phyloP scores from a whole-genome alignment of 2,113 vertebrate species.

The Cyprinodon brontotheroides region DNA sequence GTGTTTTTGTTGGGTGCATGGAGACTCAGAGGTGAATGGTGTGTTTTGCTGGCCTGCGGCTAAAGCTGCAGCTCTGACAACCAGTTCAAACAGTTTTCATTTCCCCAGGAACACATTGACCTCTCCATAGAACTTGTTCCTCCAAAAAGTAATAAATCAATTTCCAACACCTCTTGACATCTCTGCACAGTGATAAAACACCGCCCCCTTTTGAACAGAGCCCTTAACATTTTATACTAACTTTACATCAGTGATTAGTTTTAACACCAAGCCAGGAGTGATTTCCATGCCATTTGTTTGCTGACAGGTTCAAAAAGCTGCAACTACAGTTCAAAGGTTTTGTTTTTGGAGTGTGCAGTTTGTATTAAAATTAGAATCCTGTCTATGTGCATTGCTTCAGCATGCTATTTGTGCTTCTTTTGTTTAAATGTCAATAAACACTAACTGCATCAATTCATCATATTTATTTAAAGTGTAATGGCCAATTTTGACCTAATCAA shows the following conservation, averaged over 20 bases:
- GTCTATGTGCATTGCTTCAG: background rate
- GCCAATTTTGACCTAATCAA: background rate
- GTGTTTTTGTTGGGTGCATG: background rate
- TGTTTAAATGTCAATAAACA: background rate
- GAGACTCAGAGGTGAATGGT: conserved; percentile 4
- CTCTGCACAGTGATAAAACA: conserved; percentile 62
- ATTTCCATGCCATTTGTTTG: background rate
- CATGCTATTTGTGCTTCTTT: background rate
- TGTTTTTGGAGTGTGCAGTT: background rate
- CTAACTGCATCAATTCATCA: background rate
- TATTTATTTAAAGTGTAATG: background rate
- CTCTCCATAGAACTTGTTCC: conserved; percentile 61
- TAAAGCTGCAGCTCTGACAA: conserved; percentile 61
- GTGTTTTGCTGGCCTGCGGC: conserved; percentile 52
- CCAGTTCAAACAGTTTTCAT: conserved; percentile 71
- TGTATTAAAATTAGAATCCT: background rate
- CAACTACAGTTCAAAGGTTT: background rate
- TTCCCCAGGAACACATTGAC: conserved; percentile 65
- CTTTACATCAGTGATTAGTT: conserved; percentile 65
- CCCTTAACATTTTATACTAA: conserved; percentile 76
- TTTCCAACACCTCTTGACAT: conserved; percentile 67
- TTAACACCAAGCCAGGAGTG: background rate
- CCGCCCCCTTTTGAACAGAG: conserved; percentile 67
- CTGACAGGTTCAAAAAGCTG: background rate
- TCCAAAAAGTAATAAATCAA: conserved; percentile 76